Evolutionary conservation across 1,140 invertebrate genomes (phyloP).

Genomic region (Pseudoatta argentina): DNA sequence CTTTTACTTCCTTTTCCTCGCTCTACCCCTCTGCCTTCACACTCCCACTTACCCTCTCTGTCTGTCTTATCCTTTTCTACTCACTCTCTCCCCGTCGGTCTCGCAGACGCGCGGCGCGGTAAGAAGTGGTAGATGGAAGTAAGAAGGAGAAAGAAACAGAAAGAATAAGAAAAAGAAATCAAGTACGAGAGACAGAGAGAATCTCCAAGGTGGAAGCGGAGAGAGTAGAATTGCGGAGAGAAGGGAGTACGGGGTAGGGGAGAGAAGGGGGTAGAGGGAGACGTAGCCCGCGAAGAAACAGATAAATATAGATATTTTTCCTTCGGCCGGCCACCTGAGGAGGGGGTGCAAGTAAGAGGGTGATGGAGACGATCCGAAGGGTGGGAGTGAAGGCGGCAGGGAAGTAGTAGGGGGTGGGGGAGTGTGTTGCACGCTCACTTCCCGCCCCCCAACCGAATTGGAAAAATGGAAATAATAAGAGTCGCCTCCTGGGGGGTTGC

Average conservation of each 20-base stretch:
- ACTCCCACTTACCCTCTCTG: slow-evolving; percentile 18
- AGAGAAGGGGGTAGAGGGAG: slow-evolving; percentile 53
- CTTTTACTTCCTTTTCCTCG: slow-evolving; percentile 72
- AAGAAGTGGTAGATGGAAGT: slow-evolving; percentile 62
- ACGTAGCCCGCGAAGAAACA: slow-evolving; percentile 81
- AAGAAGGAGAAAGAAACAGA: slow-evolving; percentile 65
- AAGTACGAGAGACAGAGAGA: slow-evolving; percentile 53
- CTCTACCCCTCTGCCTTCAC: slow-evolving; percentile 45
- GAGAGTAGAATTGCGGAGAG: slow-evolving; percentile 16
- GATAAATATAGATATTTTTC: slow-evolving; percentile 84
- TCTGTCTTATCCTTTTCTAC: slow-evolving; percentile 9
- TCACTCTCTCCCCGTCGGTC: neutral
- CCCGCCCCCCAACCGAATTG: slow-evolving; percentile 81
- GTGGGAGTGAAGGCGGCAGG: slow-evolving; percentile 56
- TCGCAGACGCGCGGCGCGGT: slow-evolving; percentile 59
- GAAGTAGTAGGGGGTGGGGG: slow-evolving; percentile 60
- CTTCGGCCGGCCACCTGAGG: slow-evolving; percentile 70
- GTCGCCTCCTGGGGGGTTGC: slow-evolving; percentile 77
- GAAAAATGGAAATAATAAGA: slow-evolving; percentile 86
- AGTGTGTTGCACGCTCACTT: slow-evolving; percentile 72
- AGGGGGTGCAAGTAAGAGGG: slow-evolving; percentile 52
- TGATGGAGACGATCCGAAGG: slow-evolving; percentile 37
- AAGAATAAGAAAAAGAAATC: slow-evolving; percentile 54
- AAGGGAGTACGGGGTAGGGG: slow-evolving; percentile 37
- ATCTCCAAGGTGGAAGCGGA: slow-evolving; percentile 42